Conservation (phyloP, 2,797 vertebrate genomes). For the Pteronotus mesoamericanus region DNA sequence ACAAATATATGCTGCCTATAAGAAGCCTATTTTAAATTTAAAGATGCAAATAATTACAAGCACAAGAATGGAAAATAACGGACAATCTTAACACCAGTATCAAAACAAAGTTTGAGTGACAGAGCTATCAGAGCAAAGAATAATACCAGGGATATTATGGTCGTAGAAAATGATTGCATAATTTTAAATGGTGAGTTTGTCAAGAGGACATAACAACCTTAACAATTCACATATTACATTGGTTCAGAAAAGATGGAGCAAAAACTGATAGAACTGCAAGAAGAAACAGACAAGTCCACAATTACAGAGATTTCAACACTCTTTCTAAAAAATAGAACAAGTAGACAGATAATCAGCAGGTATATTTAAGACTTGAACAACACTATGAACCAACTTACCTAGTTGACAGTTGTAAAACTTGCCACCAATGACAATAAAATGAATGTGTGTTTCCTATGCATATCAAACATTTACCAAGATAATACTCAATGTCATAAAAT, state of each 20-base stretch:
- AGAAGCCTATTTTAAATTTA: background rate
- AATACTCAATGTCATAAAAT: background rate
- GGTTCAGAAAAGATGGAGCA: background rate
- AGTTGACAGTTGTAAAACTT: background rate
- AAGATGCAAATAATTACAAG: background rate
- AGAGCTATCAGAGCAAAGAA: background rate
- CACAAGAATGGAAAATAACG: background rate
- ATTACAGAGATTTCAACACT: background rate
- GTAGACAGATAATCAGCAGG: background rate
- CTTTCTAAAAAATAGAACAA: constrained; percentile 30
- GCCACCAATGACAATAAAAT: background rate
- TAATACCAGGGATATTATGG: background rate
- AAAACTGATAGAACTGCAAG: background rate
- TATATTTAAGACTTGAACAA: background rate
- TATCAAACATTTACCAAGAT: background rate
- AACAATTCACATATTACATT: background rate
- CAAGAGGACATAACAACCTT: background rate
- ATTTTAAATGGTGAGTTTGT: constrained; percentile 37
- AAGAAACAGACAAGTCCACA: background rate
- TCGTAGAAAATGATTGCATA: background rate
- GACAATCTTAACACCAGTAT: constrained; percentile 2
- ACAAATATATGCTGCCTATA: background rate
- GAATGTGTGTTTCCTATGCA: background rate
- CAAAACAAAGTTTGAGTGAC: background rate
- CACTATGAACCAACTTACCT: background rate